phyloP scores from a whole-genome alignment of 2,888 invertebrate genomes.

The Thymelicus acteon region DNA sequence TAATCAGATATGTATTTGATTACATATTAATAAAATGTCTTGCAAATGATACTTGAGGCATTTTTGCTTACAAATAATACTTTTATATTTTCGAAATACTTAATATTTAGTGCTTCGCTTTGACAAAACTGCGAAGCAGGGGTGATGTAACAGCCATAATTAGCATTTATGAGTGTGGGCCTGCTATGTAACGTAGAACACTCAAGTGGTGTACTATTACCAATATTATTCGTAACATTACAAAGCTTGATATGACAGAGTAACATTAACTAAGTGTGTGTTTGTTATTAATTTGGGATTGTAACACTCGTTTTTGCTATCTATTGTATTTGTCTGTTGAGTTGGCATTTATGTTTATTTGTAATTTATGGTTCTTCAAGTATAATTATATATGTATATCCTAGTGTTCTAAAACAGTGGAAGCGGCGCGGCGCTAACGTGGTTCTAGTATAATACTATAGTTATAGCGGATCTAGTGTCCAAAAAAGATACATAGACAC shows the following conservation, averaged over 20 bases:
- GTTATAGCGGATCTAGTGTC: too few species aligned
- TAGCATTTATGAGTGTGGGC: slow-evolving; percentile 51
- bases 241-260: slow-evolving; percentile 30
- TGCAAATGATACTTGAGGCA: neutral
- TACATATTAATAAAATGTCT: neutral
- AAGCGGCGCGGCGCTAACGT: neutral
- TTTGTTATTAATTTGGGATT: neutral
- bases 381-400: slow-evolving; percentile 39
- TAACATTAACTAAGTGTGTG: neutral
- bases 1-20: neutral
- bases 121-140: slow-evolving; percentile 52
- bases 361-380: slow-evolving; percentile 37
- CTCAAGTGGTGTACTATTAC: slow-evolving; percentile 12
- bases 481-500: too few species aligned
- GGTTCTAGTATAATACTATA: too few species aligned
- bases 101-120: slow-evolving; percentile 60
- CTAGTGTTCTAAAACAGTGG: neutral
- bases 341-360: neutral
- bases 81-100: slow-evolving; percentile 28
- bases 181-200: slow-evolving; percentile 26
- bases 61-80: neutral
- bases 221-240: slow-evolving; percentile 10
- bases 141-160: slow-evolving; percentile 84
- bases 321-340: neutral
- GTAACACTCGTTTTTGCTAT: slow-evolving; percentile 26